Base-by-base conservation (phyloP, 1,140 invertebrate species). In the Centruroides vittatus region DNA sequence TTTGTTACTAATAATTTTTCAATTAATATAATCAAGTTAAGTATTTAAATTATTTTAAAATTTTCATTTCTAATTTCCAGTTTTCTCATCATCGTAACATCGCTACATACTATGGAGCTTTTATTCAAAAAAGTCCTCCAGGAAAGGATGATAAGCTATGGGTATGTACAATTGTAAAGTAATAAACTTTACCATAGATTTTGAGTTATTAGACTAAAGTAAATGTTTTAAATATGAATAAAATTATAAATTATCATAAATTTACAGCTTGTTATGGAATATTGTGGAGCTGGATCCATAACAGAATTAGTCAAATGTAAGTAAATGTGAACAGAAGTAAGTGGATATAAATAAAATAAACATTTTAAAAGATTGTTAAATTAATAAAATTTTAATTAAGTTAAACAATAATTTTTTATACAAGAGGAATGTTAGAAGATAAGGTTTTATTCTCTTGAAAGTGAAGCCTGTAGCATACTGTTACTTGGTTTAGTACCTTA, bases 11-110 rank as follows among this genome's bases (percentile, higher is more conserved):
- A 23, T 23, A 2, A 23, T 23, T 2, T 23, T 23, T 23, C 23
- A 23, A 23, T 23, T 23, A 23, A 23, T 23, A 23, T 23, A 0
- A 23, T 23, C 23, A 23, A 23, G 23, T 23, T 23, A 49, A 49
- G 10, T 49, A 49, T 11, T n/a, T 49, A 49, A 49, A 49, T 49
- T n/a, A 11, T n/a, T 49, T 3, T 3, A 11, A 13, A 51, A 51
- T 11, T 51, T 11, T 51, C 3, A 34, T 51, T 6, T 13, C 23
- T 8, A n/a, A 47, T 34, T 47, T 12, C 35, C 13, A 84, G 82
- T 98, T 93, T 78, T 98, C 93, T 50, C 94, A 97, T 79, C 93
- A 98, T 77, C 84, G 93, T 70, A 99, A 99, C 74, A 98, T 99
- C 73, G 95, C 96, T 61, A 98, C 94, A 57, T 99, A 98, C 76